phyloP scores from a whole-genome alignment of 1,140 invertebrate species.

The Drosophila ohnishii region DNA sequence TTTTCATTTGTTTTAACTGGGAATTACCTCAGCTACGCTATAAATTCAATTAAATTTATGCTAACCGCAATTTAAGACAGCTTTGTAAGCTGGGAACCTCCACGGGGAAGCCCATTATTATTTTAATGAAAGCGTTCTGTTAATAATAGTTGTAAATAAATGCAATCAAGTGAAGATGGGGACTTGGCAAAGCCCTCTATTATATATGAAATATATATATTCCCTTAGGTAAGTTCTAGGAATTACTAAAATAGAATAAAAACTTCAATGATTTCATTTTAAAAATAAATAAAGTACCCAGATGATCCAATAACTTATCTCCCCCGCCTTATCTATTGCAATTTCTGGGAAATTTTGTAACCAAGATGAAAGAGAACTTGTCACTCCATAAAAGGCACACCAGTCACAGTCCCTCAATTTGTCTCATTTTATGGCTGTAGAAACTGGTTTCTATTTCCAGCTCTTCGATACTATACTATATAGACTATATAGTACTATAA shows the following conservation, averaged over 20 bases:
- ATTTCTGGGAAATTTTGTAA: slow-evolving; percentile 21
- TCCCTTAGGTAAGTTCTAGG: no score
- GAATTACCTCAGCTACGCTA: neutral
- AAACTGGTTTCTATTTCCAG: slow-evolving; percentile 32
- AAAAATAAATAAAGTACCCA: no score
- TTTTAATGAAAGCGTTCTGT: slow-evolving; percentile 5
- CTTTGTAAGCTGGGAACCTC: slow-evolving; percentile 2
- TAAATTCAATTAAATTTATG: slow-evolving; percentile 18
- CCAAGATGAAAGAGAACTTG: slow-evolving; percentile 1
- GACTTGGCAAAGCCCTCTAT: neutral
- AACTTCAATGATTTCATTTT: no score
- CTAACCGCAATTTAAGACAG: slow-evolving; percentile 28
- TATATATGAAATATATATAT: neutral
- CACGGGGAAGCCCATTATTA: slow-evolving; percentile 8
- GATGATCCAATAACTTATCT: slow-evolving; percentile 1
- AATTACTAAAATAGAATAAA: no score
- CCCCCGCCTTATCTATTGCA: neutral
- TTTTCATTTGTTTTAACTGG: neutral
- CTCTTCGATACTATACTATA: slow-evolving; percentile 29
- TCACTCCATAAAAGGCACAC: slow-evolving; percentile 7
- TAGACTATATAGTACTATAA: neutral
- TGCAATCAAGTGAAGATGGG: slow-evolving; percentile 7
- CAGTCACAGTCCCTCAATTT: neutral
- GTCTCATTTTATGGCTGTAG: slow-evolving; percentile 18
- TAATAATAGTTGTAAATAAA: slow-evolving; percentile 12